Evolutionary conservation across 2,113 vertebrate genomes (phyloP).

Genomic region (Cryptoleucopteryx plumbea): DNA sequence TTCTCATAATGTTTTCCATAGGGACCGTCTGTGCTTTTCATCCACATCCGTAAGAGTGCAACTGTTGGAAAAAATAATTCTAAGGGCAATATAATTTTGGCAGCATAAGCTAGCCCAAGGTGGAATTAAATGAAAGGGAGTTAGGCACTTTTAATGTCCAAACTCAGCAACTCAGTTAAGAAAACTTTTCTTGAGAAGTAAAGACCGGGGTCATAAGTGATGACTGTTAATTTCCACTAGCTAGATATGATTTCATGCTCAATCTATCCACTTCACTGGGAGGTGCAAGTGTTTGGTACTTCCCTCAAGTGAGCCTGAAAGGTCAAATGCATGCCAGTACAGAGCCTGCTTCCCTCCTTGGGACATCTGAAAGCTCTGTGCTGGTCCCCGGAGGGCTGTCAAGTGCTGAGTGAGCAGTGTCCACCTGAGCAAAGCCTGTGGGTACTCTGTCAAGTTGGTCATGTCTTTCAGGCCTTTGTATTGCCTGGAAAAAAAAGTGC

Average conservation of each 20-base stretch:
- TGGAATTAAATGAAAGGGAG: neutral
- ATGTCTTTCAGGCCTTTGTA: neutral
- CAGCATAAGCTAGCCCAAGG: neutral
- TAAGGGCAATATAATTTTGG: neutral
- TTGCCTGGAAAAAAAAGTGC: neutral
- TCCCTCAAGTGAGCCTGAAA: neutral
- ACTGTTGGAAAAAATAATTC: neutral
- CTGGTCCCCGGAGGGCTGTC: neutral
- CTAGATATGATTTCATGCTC: neutral
- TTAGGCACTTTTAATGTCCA: neutral
- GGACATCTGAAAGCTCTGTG: neutral
- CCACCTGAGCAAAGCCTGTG: fast-evolving
- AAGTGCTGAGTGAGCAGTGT: neutral
- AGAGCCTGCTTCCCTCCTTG: fast-evolving
- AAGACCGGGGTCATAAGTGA: neutral
- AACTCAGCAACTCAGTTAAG: neutral
- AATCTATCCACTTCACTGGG: neutral
- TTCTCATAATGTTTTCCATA: neutral
- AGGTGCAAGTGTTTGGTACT: neutral
- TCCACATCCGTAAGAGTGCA: neutral
- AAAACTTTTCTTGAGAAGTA: neutral
- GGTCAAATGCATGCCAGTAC: neutral
- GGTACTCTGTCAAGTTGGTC: neutral
- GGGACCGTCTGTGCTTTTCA: neutral
- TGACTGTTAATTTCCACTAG: neutral